These are phyloP conservation scores for Anhinga anhinga DNA, from an alignment of 2,113 vertebrate genomes.

Conservation along the genomic window DNA sequence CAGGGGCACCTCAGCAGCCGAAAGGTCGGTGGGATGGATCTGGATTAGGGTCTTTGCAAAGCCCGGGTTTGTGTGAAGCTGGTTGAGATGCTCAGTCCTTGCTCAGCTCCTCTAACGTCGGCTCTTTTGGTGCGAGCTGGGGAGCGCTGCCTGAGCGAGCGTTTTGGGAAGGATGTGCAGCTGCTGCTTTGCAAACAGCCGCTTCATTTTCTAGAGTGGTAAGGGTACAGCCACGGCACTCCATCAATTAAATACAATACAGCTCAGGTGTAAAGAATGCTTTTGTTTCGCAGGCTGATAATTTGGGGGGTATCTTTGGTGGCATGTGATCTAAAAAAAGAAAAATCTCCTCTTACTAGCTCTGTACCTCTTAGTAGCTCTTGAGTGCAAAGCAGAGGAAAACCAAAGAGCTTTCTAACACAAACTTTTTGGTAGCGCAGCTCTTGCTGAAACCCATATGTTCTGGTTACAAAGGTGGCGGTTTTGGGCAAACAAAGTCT, in stretches of 20 bases:
- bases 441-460: neutral
- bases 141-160: accelerated
- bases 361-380: neutral
- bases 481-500: neutral
- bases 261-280: neutral
- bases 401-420: neutral
- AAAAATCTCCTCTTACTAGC: neutral
- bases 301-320: neutral
- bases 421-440: neutral
- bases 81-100: neutral
- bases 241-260: neutral
- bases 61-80: neutral
- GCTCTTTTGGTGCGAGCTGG: neutral
- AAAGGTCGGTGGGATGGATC: accelerated
- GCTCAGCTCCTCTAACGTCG: no score
- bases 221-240: neutral
- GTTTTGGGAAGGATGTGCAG: neutral
- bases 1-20: neutral
- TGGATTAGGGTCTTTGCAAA: neutral
- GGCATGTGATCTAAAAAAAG: no score
- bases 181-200: neutral
- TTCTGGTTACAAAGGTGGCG: neutral
- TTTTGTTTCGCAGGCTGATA: neutral
- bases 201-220: neutral
- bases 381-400: neutral